Percentiles rank a stretch among this genome's conserved stretches.
phyloP scores from a whole-genome alignment of 2,113 vertebrate species.

The Nycticryphes semicollaris region DNA sequence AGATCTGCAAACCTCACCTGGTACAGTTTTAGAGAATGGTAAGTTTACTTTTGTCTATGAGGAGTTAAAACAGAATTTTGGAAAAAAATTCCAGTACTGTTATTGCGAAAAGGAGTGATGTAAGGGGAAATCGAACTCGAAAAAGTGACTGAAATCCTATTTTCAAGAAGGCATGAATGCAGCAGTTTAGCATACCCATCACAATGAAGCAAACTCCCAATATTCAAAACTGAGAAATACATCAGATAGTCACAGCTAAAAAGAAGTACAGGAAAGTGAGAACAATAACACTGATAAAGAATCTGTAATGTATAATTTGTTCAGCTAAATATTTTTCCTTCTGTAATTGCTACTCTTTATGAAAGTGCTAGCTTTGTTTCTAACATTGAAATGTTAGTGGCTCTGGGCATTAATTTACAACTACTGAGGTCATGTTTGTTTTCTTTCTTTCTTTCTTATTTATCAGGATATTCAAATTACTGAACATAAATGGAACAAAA shows the following conservation, averaged over 20 bases:
- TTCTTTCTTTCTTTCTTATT: neutral
- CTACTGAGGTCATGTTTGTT: neutral
- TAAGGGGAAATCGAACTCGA: neutral
- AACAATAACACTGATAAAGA: neutral
- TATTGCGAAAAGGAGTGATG: neutral
- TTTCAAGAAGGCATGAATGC: neutral
- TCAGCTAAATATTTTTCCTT: neutral
- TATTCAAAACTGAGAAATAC: neutral
- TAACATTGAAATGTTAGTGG: neutral
- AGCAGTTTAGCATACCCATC: neutral
- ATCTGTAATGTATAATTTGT: neutral
- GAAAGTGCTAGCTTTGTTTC: neutral
- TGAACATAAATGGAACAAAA: neutral
- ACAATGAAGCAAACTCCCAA: neutral
- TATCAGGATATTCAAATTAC: neutral
- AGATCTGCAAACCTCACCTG: neutral
- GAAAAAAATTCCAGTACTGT: neutral
- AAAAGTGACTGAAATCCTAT: neutral
- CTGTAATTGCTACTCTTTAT: neutral
- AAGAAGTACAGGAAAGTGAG: neutral
- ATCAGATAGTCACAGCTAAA: neutral
- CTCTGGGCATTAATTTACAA: neutral
- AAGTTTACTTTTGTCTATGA: neutral
- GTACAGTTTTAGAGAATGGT: neutral
- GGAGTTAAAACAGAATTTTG: neutral